Evolutionary conservation across 2,797 vertebrate genomes (phyloP).

Genomic region (Hypotaenidia philippensis): DNA sequence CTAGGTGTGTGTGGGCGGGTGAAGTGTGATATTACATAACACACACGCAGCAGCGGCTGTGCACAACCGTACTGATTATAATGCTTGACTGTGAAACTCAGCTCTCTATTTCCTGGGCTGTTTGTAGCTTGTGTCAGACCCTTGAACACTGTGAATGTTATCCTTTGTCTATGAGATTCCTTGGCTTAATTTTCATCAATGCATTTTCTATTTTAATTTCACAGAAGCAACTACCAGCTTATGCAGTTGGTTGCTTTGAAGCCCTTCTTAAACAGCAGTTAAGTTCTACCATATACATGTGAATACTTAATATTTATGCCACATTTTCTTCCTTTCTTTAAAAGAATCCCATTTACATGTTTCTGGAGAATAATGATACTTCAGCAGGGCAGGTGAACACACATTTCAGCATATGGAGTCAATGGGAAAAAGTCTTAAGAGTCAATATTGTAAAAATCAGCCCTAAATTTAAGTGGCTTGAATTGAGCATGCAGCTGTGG

Average conservation of each 20-base stretch:
- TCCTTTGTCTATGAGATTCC: slow-evolving; percentile 20
- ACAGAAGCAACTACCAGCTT: slow-evolving; percentile 13
- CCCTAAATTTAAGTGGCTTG: slow-evolving; percentile 56
- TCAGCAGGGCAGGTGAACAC: slow-evolving; percentile 61
- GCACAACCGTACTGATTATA: slow-evolving; percentile 16
- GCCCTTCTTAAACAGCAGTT: slow-evolving; percentile 20
- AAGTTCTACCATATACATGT: slow-evolving; percentile 7
- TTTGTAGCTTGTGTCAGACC: not conserved
- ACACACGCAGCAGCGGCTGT: slow-evolving; percentile 29
- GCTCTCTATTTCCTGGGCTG: slow-evolving; percentile 37
- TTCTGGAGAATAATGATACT: slow-evolving; percentile 64
- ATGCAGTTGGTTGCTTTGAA: slow-evolving; percentile 42
- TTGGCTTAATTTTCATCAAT: slow-evolving; percentile 43
- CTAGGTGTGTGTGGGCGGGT: slow-evolving; percentile 6
- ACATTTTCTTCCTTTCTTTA: slow-evolving; percentile 47
- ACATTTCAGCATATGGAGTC: slow-evolving; percentile 38
- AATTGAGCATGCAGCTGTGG: slow-evolving; percentile 57
- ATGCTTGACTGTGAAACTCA: slow-evolving; percentile 7
- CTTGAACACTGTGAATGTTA: not conserved
- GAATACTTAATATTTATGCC: slow-evolving; percentile 35
- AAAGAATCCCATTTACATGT: slow-evolving; percentile 31
- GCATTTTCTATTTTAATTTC: slow-evolving; percentile 32
- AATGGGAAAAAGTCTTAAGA: slow-evolving; percentile 41
- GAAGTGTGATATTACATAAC: slow-evolving; percentile 66
- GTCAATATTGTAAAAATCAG: slow-evolving; percentile 58